These are phyloP conservation scores for Colletes latitarsis DNA, from an alignment of 1,140 invertebrate species.

Conservation along the genomic window DNA sequence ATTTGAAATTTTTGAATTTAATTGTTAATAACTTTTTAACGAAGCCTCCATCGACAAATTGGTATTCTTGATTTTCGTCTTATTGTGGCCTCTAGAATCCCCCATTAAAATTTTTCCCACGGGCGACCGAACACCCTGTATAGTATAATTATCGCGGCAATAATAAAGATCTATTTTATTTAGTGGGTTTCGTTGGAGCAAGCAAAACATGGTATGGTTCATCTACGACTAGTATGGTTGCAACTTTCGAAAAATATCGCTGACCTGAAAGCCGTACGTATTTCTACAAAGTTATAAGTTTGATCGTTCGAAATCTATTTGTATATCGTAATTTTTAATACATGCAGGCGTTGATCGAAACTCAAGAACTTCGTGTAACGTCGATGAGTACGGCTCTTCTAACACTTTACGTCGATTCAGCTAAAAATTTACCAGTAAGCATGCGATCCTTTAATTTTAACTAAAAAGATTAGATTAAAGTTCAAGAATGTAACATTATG, in stretches of 20 bases:
- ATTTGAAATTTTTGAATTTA: too few relatives aligned
- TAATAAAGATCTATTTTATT: constrained; percentile 57
- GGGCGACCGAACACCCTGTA: too few relatives aligned
- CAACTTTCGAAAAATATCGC: constrained; percentile 86
- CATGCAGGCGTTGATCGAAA: constrained; percentile 87
- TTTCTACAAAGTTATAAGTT: constrained; percentile 16
- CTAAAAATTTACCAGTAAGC: constrained; percentile 93
- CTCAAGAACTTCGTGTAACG: constrained; percentile 87
- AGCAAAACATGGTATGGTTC: constrained; percentile 95
- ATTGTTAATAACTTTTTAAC: too few relatives aligned
- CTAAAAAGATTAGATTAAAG: neutral
- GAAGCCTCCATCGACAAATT: too few relatives aligned
- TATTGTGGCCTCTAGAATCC: too few relatives aligned
- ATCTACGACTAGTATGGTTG: constrained; percentile 94
- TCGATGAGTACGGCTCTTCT: constrained; percentile 90
- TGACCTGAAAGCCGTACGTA: constrained; percentile 89
- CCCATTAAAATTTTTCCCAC: too few relatives aligned
- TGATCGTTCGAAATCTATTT: constrained; percentile 45
- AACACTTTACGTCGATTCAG: constrained; percentile 93
- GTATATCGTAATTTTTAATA: constrained; percentile 8
- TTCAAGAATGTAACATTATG: neutral
- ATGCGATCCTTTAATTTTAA: neutral
- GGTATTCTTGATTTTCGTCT: too few relatives aligned
- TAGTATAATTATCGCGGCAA: neutral
- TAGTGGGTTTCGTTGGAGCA: constrained; percentile 97